phyloP scores from a whole-genome alignment of 2,113 vertebrate species.

The Myodes glareolus region DNA sequence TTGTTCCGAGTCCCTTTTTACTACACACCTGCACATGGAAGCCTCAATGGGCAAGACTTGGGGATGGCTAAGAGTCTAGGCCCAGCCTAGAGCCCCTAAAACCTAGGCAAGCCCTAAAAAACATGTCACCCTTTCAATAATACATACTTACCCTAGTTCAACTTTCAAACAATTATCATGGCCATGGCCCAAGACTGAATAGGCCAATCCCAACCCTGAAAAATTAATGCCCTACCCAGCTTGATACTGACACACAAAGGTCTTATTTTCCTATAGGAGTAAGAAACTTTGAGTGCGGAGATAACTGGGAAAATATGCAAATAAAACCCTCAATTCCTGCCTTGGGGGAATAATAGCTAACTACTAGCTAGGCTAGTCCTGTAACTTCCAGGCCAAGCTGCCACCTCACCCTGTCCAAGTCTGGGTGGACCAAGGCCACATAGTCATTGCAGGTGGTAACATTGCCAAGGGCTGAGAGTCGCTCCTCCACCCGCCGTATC shows the following conservation, averaged over 20 bases:
- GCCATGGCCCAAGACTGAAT: neutral
- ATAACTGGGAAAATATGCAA: conserved; percentile 12
- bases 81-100: neutral
- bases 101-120: neutral
- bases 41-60: neutral
- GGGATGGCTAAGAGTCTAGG: neutral
- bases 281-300: neutral
- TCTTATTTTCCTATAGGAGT: neutral
- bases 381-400: neutral
- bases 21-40: neutral
- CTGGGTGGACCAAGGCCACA: conserved; percentile 96
- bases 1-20: neutral
- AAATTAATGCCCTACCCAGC: neutral
- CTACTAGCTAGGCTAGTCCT: neutral
- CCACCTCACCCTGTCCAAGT: conserved; percentile 93
- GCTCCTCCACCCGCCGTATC: conserved; percentile 95
- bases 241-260: conserved; percentile 7
- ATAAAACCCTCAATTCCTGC: neutral
- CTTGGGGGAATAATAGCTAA: neutral
- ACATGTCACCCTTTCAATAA: neutral
- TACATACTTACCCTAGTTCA: conserved; percentile 1
- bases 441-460: conserved; percentile 98
- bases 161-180: neutral
- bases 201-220: neutral
- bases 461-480: conserved; percentile 96